Evolutionary conservation across 2,888 invertebrate species (phyloP), one percentile per base, ranked within the genome.

Genomic region (Amiota communis): DNA sequence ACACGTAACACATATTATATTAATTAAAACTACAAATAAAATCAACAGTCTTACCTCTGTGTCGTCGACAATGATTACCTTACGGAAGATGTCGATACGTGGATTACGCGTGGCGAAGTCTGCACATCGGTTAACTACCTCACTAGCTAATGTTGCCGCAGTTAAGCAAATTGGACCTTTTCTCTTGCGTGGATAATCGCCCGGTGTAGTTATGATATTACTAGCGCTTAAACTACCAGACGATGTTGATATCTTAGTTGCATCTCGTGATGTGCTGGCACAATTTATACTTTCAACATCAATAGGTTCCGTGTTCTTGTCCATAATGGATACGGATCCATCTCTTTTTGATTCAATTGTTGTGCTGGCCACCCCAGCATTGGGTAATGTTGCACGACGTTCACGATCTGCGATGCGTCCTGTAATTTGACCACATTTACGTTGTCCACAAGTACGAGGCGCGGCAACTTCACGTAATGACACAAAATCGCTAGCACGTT

Each of bases 1-100:
- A 23, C 23, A 23, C 23, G 23, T 23, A 23, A 23, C 23, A n/a
- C 23, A 23, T 23, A 23, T 23, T 23, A 23, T 23, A 23, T 3
- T 2, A 23, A 23, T n/a, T 23, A 23, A 23, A 23, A 23, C 23
- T 23, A 23, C 23, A 23, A 23, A 23, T 23, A 23, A 23, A 23
- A 23, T 23, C 23, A 23, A 23, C 23, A 23, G n/a, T n/a, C n/a
- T 86, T 76, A 89, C 89, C 85, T 89, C 89, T 70, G 85, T 85
- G 61, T 88, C 88, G 75, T 90, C 90, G 64, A 90, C 88, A 71
- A 90, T 90, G 73, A 90, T 89, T 36, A 90, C 90, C 78, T 90
- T 89, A 15, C 88, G 86, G 73, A 88, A 88, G 57, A 90, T 81
- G 11, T 86, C 89, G 57, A 90, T 88, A 68, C 84, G 84, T 13